These are phyloP conservation scores for Antitype chi DNA, from an alignment of 2,888 invertebrate species.

Conservation along the genomic window DNA sequence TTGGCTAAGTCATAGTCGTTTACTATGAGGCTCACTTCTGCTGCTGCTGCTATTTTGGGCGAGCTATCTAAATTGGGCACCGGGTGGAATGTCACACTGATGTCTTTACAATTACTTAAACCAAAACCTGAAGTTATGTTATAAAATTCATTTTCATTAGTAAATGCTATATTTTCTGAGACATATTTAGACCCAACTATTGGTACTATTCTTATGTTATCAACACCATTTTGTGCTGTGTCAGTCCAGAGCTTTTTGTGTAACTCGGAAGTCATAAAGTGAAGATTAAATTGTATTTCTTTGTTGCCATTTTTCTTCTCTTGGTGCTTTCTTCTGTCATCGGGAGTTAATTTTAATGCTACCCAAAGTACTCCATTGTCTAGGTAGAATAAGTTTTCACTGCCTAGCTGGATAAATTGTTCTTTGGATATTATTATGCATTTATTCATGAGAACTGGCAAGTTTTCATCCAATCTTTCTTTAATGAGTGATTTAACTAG, in stretches of 20 bases:
- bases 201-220: slow-evolving; percentile 82
- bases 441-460: slow-evolving; percentile 79
- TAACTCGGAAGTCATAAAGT: slow-evolving; percentile 81
- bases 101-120: slow-evolving; percentile 69
- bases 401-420: slow-evolving; percentile 82
- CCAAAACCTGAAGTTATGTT: slow-evolving; percentile 81
- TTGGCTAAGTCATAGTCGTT: slow-evolving; percentile 86
- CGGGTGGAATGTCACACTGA: slow-evolving; percentile 82
- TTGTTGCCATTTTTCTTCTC: slow-evolving; percentile 66
- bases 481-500: slow-evolving; percentile 73
- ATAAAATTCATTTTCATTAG: slow-evolving; percentile 81
- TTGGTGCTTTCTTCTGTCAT: slow-evolving; percentile 76
- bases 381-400: slow-evolving; percentile 86
- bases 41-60: slow-evolving; percentile 84
- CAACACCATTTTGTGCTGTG: slow-evolving; percentile 67
- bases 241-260: slow-evolving; percentile 83
- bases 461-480: slow-evolving; percentile 76
- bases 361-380: slow-evolving; percentile 87
- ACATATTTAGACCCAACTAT: slow-evolving; percentile 80
- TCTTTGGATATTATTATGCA: slow-evolving; percentile 84
- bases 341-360: slow-evolving; percentile 78
- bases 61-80: slow-evolving; percentile 80
- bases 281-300: slow-evolving; percentile 77
- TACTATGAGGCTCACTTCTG: slow-evolving; percentile 83
- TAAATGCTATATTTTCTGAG: slow-evolving; percentile 74